These are phyloP conservation scores for Chalcis sispes DNA, from an alignment of 2,888 invertebrate genomes.

Conservation along the genomic window DNA sequence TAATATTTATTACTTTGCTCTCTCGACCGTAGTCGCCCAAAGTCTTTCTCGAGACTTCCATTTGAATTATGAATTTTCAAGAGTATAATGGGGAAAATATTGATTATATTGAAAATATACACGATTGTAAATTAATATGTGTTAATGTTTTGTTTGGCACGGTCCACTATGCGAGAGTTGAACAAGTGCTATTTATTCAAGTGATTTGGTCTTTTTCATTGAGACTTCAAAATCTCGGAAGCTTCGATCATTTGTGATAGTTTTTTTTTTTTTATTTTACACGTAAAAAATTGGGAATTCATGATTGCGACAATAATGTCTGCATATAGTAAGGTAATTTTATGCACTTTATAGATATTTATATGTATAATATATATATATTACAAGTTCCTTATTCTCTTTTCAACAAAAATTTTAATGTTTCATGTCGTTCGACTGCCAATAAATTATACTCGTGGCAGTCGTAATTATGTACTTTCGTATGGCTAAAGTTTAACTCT, in stretches of 20 bases:
- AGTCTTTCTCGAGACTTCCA: slow-evolving; percentile 39
- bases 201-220: slow-evolving; percentile 50
- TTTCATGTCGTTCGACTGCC: slow-evolving; percentile 48
- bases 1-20: slow-evolving; percentile 47
- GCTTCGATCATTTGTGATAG: slow-evolving; percentile 51
- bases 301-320: slow-evolving; percentile 41
- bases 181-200: slow-evolving; percentile 48
- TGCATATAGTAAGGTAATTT: slow-evolving; percentile 62
- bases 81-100: slow-evolving; percentile 5
- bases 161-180: slow-evolving; percentile 46
- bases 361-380: slow-evolving; percentile 60
- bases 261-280: slow-evolving; percentile 49
- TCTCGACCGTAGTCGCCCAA: slow-evolving; percentile 26
- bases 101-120: slow-evolving; percentile 40
- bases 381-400: slow-evolving; percentile 64
- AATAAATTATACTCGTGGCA: slow-evolving; percentile 54
- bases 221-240: slow-evolving; percentile 45
- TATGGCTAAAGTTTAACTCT: slow-evolving; percentile 59
- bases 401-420: slow-evolving; percentile 54
- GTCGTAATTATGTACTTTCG: slow-evolving; percentile 61
- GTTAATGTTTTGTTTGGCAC: slow-evolving; percentile 53
- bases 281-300: slow-evolving; percentile 55
- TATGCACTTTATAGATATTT: slow-evolving; percentile 61
- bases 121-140: slow-evolving; percentile 36
- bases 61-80: slow-evolving; percentile 37